These are phyloP conservation scores for Pteria penguin DNA, from an alignment of 2,888 invertebrate species.

Conservation along the genomic window DNA sequence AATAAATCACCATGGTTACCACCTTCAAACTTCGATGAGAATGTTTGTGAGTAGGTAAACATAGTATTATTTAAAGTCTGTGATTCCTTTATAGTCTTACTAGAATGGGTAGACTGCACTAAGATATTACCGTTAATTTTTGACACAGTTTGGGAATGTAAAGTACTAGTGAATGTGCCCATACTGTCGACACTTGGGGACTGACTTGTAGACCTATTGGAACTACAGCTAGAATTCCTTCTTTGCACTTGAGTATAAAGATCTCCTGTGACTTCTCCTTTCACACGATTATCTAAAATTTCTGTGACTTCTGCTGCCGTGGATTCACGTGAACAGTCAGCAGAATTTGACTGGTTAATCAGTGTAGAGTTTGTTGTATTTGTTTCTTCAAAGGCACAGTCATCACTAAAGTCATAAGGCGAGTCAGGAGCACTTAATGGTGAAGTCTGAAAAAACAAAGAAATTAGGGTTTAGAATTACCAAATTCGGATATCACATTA, in stretches of 20 bases:
- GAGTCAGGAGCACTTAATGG: too few relatives aligned
- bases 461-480: too few relatives aligned
- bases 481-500: neutral
- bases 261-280: slow-evolving; percentile 48
- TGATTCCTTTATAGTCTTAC: neutral
- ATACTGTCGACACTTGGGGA: neutral
- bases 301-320: neutral
- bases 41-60: slow-evolving; percentile 2
- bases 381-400: neutral
- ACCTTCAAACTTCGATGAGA: slow-evolving; percentile 11
- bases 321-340: neutral
- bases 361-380: neutral
- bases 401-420: slow-evolving; percentile 1
- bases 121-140: neutral
- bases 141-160: neutral
- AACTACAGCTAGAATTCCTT: slow-evolving; percentile 23
- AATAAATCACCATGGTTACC: slow-evolving; percentile 45
- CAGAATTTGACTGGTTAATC: slow-evolving; percentile 2
- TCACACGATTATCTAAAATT: slow-evolving; percentile 11
- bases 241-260: slow-evolving; percentile 59
- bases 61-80: neutral
- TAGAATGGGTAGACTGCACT: neutral
- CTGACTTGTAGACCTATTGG: too few relatives aligned
- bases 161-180: neutral
- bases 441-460: too few relatives aligned